A percentile compares a stretch with the other conserved stretches of the same genome.
Evolutionary conservation across 2,888 invertebrate species (phyloP).

Genomic region (Halocaridina rubra): DNA sequence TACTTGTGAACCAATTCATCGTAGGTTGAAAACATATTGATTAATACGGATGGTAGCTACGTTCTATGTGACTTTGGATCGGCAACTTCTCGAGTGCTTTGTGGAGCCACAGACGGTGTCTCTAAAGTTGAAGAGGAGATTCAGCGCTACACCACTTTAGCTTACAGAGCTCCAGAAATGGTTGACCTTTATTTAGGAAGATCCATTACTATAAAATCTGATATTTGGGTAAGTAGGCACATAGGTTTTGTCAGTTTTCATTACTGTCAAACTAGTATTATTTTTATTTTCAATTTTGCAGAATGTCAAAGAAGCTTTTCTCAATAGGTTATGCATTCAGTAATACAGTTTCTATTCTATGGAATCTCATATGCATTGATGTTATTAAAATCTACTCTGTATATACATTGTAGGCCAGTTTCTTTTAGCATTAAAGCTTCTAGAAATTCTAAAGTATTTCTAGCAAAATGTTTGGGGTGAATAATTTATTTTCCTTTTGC

Average conservation of each 20-base stretch:
- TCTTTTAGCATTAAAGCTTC: no score
- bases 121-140: constrained; percentile 84
- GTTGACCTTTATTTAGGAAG: constrained; percentile 88
- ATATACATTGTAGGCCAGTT: no score
- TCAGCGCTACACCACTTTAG: constrained; percentile 87
- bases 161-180: constrained; percentile 93
- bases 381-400: no score
- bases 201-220: constrained; percentile 85
- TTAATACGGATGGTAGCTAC: constrained; percentile 81
- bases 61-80: constrained; percentile 95
- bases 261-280: no score
- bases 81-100: constrained; percentile 78
- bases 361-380: no score
- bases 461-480: not conserved
- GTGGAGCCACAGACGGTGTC: constrained; percentile 77
- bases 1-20: no score
- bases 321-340: no score
- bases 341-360: no score
- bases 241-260: no score
- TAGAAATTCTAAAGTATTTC: no score
- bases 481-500: constrained; percentile 48
- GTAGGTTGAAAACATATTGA: constrained; percentile 87
- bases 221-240: constrained; percentile 85
- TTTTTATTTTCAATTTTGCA: no score
- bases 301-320: no score